Base-by-base conservation (phyloP, 2,113 vertebrate genomes). In the Labeo catla region DNA sequence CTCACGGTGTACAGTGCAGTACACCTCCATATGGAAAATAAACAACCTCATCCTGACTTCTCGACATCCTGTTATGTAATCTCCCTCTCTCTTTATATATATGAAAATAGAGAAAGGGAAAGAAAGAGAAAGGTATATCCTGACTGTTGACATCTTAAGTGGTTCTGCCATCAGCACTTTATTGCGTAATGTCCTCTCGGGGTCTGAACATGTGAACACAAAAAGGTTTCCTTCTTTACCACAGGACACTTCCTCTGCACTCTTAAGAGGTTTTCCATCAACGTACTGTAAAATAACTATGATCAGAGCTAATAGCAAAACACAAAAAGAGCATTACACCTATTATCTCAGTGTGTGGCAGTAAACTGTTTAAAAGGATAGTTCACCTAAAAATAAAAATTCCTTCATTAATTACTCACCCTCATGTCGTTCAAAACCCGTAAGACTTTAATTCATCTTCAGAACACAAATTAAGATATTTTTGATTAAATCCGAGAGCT, bases 91-190 rank as follows among this genome's bases (percentile, higher is more conserved):
- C 39, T 81, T 5, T 36, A 10, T 50, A 49, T 52, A 28, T 15
- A 54, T 28, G 12, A 28, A 36, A 28, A 54, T 28, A 52, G 76
- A 54, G 50, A 19, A 28, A 39, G 79, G 87, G 89, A 81, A 83
- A 76, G 84, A 43, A 15, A 77, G 45, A 15, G 8, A 21, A 13
- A 34, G 23, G 49, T 77, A 36, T 54, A 57, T 86, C 87, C 81
- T 43, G 54, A 57, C 79, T 80, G 76, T 86, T 83, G 87, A 88
- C 84, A 78, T 88, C 90, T 89, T 87, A 92, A 93, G 91, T 91
- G 89, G 86, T 87, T 54, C 73, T 91, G 74, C 91, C 90, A 90
- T 91, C 88, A 91, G 89, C 84, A 52, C 83, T 89, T 85, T 87
- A 89, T 91, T 91, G 88, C 77, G 3, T 93, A 94, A 91, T 81